phyloP scores from a whole-genome alignment of 2,113 vertebrate genomes.

The Coracopsis vasa region DNA sequence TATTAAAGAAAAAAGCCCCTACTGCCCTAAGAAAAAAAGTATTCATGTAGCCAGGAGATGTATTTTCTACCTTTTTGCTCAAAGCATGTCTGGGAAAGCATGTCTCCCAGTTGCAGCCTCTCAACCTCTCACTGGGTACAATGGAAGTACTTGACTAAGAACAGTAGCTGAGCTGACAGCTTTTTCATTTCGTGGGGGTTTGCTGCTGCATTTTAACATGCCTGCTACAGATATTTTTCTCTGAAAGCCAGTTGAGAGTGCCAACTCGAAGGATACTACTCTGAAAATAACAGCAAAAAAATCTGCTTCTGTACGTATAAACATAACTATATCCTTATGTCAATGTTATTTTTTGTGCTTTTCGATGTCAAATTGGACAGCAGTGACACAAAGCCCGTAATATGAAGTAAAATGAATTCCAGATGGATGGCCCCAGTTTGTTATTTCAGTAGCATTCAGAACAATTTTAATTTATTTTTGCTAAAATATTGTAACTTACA shows the following conservation, averaged over 20 bases:
- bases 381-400: constrained; percentile 49
- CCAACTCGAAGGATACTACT: constrained; percentile 48
- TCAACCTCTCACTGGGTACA: not conserved
- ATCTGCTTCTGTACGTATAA: constrained; percentile 19
- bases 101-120: not conserved
- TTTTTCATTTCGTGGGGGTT: not conserved
- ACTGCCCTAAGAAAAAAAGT: not conserved
- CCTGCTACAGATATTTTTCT: not conserved
- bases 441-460: constrained; percentile 53
- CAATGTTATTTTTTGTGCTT: constrained; percentile 65
- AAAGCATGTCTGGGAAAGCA: not conserved
- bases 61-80: not conserved
- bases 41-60: not conserved
- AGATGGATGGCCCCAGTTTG: constrained; percentile 57
- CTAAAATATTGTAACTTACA: constrained; percentile 58
- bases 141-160: not conserved
- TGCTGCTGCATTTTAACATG: not conserved
- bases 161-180: not conserved
- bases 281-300: constrained; percentile 35
- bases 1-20: not conserved
- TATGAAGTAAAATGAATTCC: constrained; percentile 65
- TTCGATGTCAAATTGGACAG: constrained; percentile 67
- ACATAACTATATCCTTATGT: constrained; percentile 66
- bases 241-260: not conserved
- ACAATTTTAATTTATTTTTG: constrained; percentile 69